Conservation (phyloP, 1,140 invertebrate genomes). For the Bombyx mandarina region DNA sequence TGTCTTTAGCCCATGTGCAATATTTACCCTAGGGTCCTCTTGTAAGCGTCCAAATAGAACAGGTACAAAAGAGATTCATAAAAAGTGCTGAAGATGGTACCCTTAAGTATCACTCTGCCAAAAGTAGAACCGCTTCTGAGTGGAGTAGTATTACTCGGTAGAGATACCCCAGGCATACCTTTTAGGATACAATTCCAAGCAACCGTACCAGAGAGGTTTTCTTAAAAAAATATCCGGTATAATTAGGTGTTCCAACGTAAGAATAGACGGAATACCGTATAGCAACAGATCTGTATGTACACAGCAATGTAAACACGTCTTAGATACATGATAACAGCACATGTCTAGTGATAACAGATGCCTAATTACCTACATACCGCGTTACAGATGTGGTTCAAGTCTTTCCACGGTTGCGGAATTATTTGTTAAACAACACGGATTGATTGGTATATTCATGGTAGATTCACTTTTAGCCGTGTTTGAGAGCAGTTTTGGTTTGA, state of each 20-base stretch:
- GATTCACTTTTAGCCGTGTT: too few relatives aligned
- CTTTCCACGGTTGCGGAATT: not conserved
- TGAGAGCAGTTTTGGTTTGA: too few relatives aligned
- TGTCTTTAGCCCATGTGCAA: too few relatives aligned
- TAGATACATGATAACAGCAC: not conserved
- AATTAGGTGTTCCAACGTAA: not conserved
- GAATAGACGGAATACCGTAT: not conserved
- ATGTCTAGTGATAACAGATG: slow-evolving; percentile 3
- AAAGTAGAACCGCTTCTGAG: too few relatives aligned
- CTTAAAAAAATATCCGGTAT: not conserved
- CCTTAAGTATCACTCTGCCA: too few relatives aligned
- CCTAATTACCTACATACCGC: slow-evolving; percentile 6
- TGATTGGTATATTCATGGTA: too few relatives aligned
- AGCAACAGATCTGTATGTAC: not conserved
- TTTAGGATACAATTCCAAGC: not conserved
- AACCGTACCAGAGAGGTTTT: not conserved
- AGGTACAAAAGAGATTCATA: not conserved
- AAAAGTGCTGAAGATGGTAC: too few relatives aligned
- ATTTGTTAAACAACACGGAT: not conserved
- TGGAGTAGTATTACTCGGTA: too few relatives aligned
- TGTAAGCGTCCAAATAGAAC: not conserved
- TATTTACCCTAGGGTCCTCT: too few relatives aligned
- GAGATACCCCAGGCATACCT: too few relatives aligned
- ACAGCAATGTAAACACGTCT: slow-evolving; percentile 3
- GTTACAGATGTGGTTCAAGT: not conserved